Conservation (phyloP, 2,797 vertebrate species). For the Enteromius mattozi region DNA sequence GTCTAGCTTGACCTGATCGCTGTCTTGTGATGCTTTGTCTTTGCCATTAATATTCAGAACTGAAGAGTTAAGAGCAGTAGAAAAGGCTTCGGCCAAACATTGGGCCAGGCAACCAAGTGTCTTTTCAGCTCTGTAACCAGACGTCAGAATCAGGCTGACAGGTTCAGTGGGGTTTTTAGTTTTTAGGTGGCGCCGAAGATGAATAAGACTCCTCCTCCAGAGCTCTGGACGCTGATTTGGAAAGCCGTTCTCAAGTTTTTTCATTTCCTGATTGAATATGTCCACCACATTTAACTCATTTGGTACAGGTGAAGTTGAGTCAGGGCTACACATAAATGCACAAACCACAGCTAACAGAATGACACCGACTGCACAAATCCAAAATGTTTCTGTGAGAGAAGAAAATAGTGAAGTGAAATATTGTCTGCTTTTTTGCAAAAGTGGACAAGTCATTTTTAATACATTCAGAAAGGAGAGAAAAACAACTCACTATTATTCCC, state of each 20-base stretch:
- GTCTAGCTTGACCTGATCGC: conserved; percentile 82
- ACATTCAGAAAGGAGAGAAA: background rate
- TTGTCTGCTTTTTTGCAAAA: background rate
- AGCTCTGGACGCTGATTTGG: conserved; percentile 76
- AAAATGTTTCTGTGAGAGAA: background rate
- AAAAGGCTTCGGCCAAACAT: conserved; percentile 80
- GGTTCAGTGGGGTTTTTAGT: conserved; percentile 78
- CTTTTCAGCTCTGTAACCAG: conserved; percentile 76
- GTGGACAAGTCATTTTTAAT: background rate
- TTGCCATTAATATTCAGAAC: conserved; percentile 78
- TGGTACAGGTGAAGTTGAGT: conserved; percentile 43
- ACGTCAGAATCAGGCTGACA: conserved; percentile 85
- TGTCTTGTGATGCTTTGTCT: conserved; percentile 72
- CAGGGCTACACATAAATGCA: background rate
- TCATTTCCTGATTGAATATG: conserved; percentile 80
- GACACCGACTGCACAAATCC: background rate
- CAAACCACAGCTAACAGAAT: fast-evolving
- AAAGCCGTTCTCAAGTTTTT: conserved; percentile 72
- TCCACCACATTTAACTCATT: conserved; percentile 67
- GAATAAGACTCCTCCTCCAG: conserved; percentile 83
- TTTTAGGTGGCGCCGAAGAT: conserved; percentile 86
- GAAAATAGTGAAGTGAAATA: background rate
- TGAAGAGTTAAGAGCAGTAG: conserved; percentile 72
- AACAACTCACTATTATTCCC: background rate
- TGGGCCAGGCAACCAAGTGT: conserved; percentile 87